A percentile compares a stretch with the other conserved stretches of the same genome.
Conservation (phyloP, 1,140 invertebrate species). For the Geopemphigus sp. region DNA sequence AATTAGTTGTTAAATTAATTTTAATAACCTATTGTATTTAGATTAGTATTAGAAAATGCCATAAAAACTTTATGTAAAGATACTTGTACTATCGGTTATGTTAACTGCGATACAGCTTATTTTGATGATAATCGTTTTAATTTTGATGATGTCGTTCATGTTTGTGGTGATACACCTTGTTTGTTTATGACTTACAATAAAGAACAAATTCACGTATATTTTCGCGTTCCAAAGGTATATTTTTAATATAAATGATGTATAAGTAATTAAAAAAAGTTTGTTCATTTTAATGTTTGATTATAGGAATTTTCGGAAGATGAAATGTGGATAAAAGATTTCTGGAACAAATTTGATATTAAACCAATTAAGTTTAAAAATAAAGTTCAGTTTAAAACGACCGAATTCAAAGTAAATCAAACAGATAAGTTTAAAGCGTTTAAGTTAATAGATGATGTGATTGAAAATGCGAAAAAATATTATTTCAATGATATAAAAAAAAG, state of each 20-base stretch:
- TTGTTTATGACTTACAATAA: conserved; percentile 63
- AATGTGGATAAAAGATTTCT: conserved; percentile 34
- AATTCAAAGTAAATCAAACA: conserved; percentile 28
- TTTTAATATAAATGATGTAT: background rate
- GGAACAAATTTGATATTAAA: conserved; percentile 32
- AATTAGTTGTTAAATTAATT: background rate
- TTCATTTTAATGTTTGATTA: background rate
- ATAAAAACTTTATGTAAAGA: conserved; percentile 15
- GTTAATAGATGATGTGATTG: background rate
- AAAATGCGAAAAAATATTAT: background rate
- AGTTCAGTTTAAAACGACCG: conserved; percentile 4
- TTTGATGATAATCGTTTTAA: conserved; percentile 18
- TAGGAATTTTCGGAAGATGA: background rate
- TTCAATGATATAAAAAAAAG: background rate
- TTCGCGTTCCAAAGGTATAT: conserved; percentile 64
- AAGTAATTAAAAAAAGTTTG: background rate
- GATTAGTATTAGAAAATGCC: conserved; percentile 7
- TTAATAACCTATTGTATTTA: conserved; percentile 9
- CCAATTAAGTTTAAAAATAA: conserved; percentile 33
- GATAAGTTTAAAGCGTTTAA: background rate
- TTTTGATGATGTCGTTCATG: conserved; percentile 2
- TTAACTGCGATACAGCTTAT: conserved; percentile 4
- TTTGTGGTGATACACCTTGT: conserved; percentile 57
- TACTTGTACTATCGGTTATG: background rate
- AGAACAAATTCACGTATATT: conserved; percentile 62